Evolutionary conservation across 2,797 vertebrate genomes (phyloP).

Genomic region (Crenichthys baileyi): DNA sequence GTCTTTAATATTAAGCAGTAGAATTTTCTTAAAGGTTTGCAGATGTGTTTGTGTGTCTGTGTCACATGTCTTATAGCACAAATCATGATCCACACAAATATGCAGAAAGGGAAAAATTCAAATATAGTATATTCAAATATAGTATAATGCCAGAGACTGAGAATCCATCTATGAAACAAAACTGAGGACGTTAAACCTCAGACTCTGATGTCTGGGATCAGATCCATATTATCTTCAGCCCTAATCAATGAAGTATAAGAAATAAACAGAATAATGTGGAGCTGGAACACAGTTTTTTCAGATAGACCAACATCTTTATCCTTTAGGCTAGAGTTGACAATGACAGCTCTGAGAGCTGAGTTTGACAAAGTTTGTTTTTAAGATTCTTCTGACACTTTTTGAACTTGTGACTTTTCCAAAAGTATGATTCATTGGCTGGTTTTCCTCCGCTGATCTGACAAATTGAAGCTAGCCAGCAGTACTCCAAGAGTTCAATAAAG

Average conservation of each 20-base stretch:
- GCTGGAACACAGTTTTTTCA: background rate
- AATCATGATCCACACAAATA: background rate
- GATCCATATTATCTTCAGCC: background rate
- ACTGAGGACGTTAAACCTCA: background rate
- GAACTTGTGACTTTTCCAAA: slow-evolving; percentile 2
- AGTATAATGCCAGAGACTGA: background rate
- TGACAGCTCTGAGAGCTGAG: background rate
- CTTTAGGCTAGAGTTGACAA: background rate
- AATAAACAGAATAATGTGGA: background rate
- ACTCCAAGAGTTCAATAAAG: background rate
- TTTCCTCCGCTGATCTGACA: background rate
- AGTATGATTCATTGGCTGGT: background rate
- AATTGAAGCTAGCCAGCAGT: background rate
- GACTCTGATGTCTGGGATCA: background rate
- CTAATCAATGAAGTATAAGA: background rate
- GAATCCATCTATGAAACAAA: background rate
- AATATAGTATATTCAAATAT: background rate
- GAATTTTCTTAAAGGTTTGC: background rate
- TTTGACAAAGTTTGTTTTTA: slow-evolving; percentile 2
- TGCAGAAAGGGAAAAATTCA: background rate
- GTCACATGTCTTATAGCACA: background rate
- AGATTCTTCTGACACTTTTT: background rate
- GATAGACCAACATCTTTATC: background rate
- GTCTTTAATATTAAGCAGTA: background rate
- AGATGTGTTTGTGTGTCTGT: background rate